Evolutionary conservation across 1,140 invertebrate genomes (phyloP).

Genomic region (Sitodiplosis mosellana): DNA sequence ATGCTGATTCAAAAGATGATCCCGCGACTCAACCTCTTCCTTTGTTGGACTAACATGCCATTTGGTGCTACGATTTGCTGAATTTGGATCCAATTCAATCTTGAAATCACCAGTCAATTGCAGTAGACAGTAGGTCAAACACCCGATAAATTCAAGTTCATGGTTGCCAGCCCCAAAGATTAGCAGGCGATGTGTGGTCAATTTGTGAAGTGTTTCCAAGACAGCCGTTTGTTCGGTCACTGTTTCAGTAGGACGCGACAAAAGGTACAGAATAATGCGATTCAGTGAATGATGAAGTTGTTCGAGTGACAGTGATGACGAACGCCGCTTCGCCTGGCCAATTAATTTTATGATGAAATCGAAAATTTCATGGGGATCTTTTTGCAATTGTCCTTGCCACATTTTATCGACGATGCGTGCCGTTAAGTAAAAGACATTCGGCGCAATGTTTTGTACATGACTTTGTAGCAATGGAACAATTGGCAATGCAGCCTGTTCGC

Average conservation of each 20-base stretch:
- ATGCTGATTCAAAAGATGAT: slow-evolving; percentile 56
- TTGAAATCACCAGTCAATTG: slow-evolving; percentile 83
- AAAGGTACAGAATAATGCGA: slow-evolving; percentile 77
- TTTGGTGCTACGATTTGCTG: slow-evolving; percentile 42
- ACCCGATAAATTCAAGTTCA: slow-evolving; percentile 88
- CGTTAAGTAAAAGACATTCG: slow-evolving; percentile 84
- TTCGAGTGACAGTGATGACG: slow-evolving; percentile 54
- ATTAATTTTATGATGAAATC: slow-evolving; percentile 89
- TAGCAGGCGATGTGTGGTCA: slow-evolving; percentile 60
- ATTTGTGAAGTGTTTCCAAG: slow-evolving; percentile 80
- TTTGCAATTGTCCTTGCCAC: slow-evolving; percentile 79
- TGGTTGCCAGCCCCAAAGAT: slow-evolving; percentile 90
- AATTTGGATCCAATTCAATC: slow-evolving; percentile 58
- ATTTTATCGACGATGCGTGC: slow-evolving; percentile 89
- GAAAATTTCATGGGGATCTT: slow-evolving; percentile 87
- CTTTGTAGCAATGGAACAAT: slow-evolving; percentile 59
- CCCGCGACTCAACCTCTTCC: slow-evolving; percentile 45
- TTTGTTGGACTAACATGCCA: slow-evolving; percentile 73
- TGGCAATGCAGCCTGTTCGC: slow-evolving; percentile 61
- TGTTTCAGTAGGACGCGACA: slow-evolving; percentile 78
- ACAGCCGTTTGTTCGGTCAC: slow-evolving; percentile 82
- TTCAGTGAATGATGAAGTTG: slow-evolving; percentile 86
- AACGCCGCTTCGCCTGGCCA: slow-evolving; percentile 65
- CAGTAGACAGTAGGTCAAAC: slow-evolving; percentile 86
- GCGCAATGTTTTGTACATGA: slow-evolving; percentile 61